Base-by-base conservation (phyloP, 1,140 invertebrate species). In the Drosophila kanapiae region DNA sequence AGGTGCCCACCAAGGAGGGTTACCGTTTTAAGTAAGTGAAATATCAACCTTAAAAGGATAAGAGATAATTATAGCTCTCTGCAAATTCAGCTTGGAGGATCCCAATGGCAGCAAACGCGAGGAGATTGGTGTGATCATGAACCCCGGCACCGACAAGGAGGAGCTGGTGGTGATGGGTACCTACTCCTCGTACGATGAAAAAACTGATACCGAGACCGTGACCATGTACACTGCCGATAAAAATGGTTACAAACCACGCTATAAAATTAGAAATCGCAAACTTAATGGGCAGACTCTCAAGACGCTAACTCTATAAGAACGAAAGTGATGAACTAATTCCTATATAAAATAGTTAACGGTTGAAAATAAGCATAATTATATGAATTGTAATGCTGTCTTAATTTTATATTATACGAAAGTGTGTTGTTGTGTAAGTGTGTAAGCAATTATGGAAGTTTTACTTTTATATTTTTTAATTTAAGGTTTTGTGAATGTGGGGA, bases 141-240 rank as follows among this genome's bases (percentile, higher is more conserved):
- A 92, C 70, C 86, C 91, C 0, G 91, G 80, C 35, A 90, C 91
- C 6, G 65, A 78, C 2, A 59, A 91, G 6, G 77, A 92, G 53
- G 75, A 92, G 27, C 68, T 91, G 7, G 91, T 92, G 9, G 87
- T 91, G 6, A 92, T 92, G 86, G 90, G 91, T 49, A 42, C 78
- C 16, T 91, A 87, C 47, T 61, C 79, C 11, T 54, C 62, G 6
- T 78, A 81, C 8, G 84, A 91, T 81, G 72, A 85, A 35, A 91
- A 92, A 33, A 91, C 86, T 16, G 77, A 91, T 38, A 92, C 63
- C 14, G 80, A 91, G 8, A 75, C 85, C 31, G 77, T 84, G 9
- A 86, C 84, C 40, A 90, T 92, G 80, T 93, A 92, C 65, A 91
- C 87, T 0, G 92, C 92, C 35, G 92, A 93, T 35, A 93, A 91